phyloP scores from a whole-genome alignment of 2,888 invertebrate genomes.

The Melinopterus prodromus region DNA sequence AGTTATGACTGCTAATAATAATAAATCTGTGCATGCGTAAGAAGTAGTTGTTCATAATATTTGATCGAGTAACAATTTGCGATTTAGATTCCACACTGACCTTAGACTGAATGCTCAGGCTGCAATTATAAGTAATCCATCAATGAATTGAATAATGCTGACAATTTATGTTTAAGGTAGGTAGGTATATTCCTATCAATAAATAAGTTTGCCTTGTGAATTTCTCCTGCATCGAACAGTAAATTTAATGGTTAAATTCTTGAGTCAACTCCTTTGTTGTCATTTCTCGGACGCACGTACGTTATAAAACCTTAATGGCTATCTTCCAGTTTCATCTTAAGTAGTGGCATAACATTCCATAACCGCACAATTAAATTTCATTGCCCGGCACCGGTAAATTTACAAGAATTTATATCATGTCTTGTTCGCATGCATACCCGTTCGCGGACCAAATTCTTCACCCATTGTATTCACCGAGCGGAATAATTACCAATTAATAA shows the following conservation, averaged over 20 bases:
- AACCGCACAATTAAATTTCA: conserved; percentile 19
- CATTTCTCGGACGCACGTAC: background rate
- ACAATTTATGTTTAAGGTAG: no score
- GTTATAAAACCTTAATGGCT: background rate
- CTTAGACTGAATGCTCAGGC: no score
- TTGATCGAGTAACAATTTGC: background rate
- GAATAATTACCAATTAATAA: conserved; percentile 22
- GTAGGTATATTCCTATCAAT: background rate
- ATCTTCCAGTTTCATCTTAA: conserved; percentile 4
- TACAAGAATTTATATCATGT: conserved; percentile 11
- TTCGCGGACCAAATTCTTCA: conserved; percentile 12
- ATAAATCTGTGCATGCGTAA: background rate
- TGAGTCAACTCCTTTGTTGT: background rate
- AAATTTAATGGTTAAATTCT: background rate
- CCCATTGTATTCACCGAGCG: conserved; percentile 21
- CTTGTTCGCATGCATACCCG: conserved; percentile 16
- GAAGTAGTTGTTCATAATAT: background rate
- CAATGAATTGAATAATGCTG: no score
- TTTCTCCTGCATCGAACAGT: background rate
- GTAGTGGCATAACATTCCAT: conserved; percentile 4
- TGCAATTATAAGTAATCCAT: no score
- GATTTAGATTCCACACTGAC: background rate
- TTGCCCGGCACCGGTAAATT: conserved; percentile 15
- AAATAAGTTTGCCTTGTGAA: background rate
- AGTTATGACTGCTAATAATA: background rate